Conservation (phyloP, 2,888 invertebrate genomes). For the Harmothoe impar region DNA sequence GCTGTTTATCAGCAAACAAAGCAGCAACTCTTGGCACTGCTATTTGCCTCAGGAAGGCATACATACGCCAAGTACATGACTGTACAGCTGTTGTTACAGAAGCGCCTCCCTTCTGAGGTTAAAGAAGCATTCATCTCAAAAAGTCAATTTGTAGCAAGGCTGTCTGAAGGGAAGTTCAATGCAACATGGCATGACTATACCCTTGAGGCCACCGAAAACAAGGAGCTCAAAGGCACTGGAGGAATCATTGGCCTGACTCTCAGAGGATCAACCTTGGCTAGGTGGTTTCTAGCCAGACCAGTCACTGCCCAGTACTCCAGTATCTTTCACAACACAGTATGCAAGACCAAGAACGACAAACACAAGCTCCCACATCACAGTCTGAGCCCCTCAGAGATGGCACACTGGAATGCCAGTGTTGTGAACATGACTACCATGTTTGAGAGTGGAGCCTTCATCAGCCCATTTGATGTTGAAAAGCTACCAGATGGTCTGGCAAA, state of each 20-base stretch:
- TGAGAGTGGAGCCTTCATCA: not conserved
- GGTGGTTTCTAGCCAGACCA: constrained; percentile 55
- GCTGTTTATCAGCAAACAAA: constrained; percentile 58
- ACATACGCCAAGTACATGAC: constrained; percentile 39
- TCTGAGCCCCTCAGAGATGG: not conserved
- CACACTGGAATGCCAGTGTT: constrained; percentile 70
- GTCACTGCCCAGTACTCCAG: not conserved
- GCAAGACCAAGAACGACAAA: not conserved
- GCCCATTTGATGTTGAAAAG: not conserved
- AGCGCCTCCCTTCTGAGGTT: not conserved
- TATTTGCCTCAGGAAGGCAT: not conserved
- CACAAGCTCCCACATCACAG: not conserved
- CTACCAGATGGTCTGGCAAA: not conserved
- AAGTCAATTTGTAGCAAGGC: constrained; percentile 32
- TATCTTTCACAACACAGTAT: not conserved
- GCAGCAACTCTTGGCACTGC: constrained; percentile 69
- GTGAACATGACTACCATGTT: constrained; percentile 4
- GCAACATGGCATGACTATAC: constrained; percentile 63
- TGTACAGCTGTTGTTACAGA: not conserved
- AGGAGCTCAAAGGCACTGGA: constrained; percentile 64
- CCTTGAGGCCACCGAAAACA: constrained; percentile 64
- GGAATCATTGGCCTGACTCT: constrained; percentile 64
- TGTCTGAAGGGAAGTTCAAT: constrained; percentile 47
- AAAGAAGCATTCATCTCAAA: not conserved
- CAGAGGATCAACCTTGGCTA: constrained; percentile 36